phyloP scores from a whole-genome alignment of 2,888 invertebrate species.

The Microctonus hyperodae region DNA sequence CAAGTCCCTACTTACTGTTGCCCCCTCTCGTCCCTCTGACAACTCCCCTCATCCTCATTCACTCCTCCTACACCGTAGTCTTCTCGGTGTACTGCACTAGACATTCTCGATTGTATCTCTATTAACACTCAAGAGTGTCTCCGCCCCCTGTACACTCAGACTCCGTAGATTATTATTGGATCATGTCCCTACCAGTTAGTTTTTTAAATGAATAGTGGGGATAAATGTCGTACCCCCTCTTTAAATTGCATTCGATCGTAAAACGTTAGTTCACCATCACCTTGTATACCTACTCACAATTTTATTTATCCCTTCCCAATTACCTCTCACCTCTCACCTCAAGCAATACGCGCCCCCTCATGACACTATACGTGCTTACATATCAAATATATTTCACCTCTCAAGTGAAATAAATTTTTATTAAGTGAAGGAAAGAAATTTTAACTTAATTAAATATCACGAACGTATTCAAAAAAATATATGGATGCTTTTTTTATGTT shows the following conservation, averaged over 20 bases:
- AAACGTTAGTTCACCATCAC: too few species aligned
- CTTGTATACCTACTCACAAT: background rate
- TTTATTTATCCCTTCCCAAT: background rate
- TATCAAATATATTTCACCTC: background rate
- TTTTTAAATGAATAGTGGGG: constrained; percentile 5
- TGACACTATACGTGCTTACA: background rate
- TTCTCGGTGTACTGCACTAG: constrained; percentile 58
- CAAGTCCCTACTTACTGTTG: constrained; percentile 60
- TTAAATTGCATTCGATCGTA: background rate
- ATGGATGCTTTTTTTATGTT: too few species aligned
- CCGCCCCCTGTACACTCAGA: constrained; percentile 52
- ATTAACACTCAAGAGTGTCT: constrained; percentile 56
- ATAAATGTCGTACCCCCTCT: constrained; percentile 1
- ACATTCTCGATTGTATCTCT: constrained; percentile 64
- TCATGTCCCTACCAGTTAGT: background rate
- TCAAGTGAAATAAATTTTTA: background rate
- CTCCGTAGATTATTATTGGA: constrained; percentile 3
- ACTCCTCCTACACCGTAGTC: constrained; percentile 57
- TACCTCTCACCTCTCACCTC: background rate
- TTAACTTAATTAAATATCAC: too few species aligned
- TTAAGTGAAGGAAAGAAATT: background rate
- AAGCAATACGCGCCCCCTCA: background rate
- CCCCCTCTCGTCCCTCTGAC: constrained; percentile 38
- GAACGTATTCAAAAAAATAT: too few species aligned
- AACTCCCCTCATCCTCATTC: constrained; percentile 41